phyloP scores from a whole-genome alignment of 1,140 invertebrate species.

The Trypoxylus dichotomus region DNA sequence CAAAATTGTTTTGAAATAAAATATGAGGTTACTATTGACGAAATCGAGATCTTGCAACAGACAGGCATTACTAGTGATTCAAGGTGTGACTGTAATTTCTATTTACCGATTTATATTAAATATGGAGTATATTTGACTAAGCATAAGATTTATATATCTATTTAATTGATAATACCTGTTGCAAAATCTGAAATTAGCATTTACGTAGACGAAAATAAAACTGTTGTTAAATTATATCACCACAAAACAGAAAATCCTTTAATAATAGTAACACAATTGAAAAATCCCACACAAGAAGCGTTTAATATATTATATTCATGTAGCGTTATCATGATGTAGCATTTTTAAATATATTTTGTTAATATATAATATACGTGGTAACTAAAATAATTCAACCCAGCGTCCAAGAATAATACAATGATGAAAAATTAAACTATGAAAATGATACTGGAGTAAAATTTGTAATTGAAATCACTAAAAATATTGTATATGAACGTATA shows the following conservation, averaged over 20 bases:
- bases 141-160: not conserved
- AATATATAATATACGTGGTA: slow-evolving; percentile 12
- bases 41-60: not conserved
- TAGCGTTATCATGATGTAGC: slow-evolving; percentile 6
- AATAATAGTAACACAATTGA: not conserved
- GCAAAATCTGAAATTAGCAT: not conserved
- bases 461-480: no score
- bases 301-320: not conserved
- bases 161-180: no score
- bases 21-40: not conserved
- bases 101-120: not conserved
- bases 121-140: not conserved
- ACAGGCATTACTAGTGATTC: not conserved
- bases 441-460: not conserved
- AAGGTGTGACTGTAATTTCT: not conserved
- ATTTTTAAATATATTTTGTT: slow-evolving; percentile 17
- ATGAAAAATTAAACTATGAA: not conserved
- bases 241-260: not conserved
- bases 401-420: not conserved
- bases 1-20: not conserved
- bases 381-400: slow-evolving; percentile 17
- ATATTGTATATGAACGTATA: no score
- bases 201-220: not conserved
- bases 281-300: slow-evolving; percentile 17
- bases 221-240: not conserved